Evolutionary conservation across 2,888 invertebrate genomes (phyloP), one percentile per base, ranked within the genome.

Genomic region (Odontocolon sp.): DNA sequence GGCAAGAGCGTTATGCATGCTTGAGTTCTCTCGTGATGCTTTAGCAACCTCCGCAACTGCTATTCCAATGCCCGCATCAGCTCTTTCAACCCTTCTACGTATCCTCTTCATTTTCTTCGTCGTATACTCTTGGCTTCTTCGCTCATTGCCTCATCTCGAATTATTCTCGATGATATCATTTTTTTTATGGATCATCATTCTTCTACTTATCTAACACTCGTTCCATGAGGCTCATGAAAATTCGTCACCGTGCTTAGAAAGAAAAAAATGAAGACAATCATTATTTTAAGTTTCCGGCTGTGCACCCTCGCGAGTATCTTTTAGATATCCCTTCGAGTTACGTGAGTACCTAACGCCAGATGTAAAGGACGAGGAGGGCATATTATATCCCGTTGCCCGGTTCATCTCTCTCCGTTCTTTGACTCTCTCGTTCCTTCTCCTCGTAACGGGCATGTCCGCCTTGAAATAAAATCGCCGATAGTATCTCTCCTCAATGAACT

Each of bases 401-500:
- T 61, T 70, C 36, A 28, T 71, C 67, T 56, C 56, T 69, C 56
- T 63, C 64, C 54, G 45, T 50, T 71, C 74, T 71, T 70, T 75
- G 68, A 47, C 77, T 74, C 75, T 42, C 61, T 73, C 70, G 68
- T 75, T 66, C 75, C 42, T 74, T 50, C 56, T 66, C 80, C 80
- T 83, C 82, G 83, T 87, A 89, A 87, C 88, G 88, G 88, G 87
- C 86, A 87, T 87, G 89, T 87, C 88, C 88, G 88, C 84, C 87
- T 87, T 86, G 86, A 87, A 89, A 89, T 89, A 89, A 89, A 89
- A 89, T 89, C 89, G 87, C 87, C 87, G 89, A 90, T 90, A 90
- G 85, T 88, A 90, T 89, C 89, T 90, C 85, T 88, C 85, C 88
- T 89, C 86, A 90, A 90, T 89, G 89, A 89, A 90, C 90, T 90